A percentile compares a stretch with the other conserved stretches of the same genome.
Evolutionary conservation across 2,797 vertebrate species (phyloP).

Genomic region (Vireo griseus): DNA sequence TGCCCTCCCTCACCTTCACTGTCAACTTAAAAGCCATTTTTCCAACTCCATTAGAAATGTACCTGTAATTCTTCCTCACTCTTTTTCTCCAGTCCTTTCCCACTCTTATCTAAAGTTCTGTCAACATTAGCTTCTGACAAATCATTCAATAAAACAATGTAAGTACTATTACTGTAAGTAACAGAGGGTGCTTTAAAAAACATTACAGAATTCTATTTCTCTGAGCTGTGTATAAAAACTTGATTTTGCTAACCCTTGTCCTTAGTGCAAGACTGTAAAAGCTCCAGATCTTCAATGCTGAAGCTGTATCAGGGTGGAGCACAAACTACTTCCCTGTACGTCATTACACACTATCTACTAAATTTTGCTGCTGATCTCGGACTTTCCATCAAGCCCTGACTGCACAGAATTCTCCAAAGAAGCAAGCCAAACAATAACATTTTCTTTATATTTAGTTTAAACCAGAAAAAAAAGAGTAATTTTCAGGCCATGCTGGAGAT

Average conservation of each 20-base stretch:
- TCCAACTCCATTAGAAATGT: neutral
- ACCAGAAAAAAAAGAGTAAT: neutral
- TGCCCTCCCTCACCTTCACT: fast-evolving
- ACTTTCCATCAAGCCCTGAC: neutral
- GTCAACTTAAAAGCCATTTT: neutral
- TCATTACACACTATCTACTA: neutral
- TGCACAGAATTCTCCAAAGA: neutral
- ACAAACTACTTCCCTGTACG: neutral
- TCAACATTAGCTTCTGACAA: neutral
- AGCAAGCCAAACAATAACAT: neutral
- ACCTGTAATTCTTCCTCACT: neutral
- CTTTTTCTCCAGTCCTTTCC: neutral
- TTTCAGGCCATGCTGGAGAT: neutral
- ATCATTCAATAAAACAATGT: neutral
- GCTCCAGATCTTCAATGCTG: neutral
- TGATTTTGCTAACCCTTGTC: neutral
- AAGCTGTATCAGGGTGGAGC: neutral
- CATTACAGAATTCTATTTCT: neutral
- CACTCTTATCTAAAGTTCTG: neutral
- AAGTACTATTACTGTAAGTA: neutral
- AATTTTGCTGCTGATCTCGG: neutral
- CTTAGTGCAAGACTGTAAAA: neutral
- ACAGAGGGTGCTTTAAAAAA: neutral
- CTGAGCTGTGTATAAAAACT: neutral
- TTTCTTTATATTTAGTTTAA: neutral